Evolutionary conservation across 37 sponge, comb jelly and placozoan species (phyloP).

Genomic region (Aplysina aerophoba): DNA sequence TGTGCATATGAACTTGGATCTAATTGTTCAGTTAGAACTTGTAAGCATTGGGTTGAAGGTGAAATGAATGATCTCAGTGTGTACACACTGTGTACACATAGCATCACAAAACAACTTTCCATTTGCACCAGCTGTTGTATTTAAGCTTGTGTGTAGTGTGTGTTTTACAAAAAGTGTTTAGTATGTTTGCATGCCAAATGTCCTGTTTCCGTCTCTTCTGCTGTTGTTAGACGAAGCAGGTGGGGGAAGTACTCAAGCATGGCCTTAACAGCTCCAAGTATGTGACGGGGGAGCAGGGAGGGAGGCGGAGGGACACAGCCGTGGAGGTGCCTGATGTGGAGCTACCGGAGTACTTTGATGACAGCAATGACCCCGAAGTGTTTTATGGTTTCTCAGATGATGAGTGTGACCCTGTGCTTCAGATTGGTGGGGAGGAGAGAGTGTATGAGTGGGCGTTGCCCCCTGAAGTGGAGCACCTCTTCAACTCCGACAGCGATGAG

Average conservation of each 20-base stretch:
- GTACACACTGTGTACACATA: too few relatives aligned
- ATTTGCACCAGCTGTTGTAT: too few relatives aligned
- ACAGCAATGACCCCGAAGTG: slow-evolving; percentile 19
- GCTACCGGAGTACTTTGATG: slow-evolving; percentile 8
- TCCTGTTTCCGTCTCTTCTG: not conserved
- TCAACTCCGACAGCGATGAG: not conserved
- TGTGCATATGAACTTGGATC: too few relatives aligned
- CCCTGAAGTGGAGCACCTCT: not conserved
- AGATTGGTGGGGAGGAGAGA: not conserved
- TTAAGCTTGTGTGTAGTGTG: too few relatives aligned
- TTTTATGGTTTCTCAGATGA: slow-evolving; percentile 23
- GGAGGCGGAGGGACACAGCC: too few relatives aligned
- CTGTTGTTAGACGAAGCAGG: not conserved
- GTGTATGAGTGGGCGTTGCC: not conserved
- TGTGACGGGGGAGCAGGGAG: too few relatives aligned
- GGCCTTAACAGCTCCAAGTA: not conserved
- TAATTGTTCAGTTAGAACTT: too few relatives aligned
- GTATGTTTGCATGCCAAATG: not conserved
- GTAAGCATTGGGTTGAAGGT: too few relatives aligned
- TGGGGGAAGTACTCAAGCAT: not conserved
- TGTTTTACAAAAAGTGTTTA: not conserved
- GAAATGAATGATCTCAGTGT: too few relatives aligned
- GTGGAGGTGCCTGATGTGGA: not conserved
- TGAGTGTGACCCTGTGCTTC: slow-evolving; percentile 1
- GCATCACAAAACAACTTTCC: too few relatives aligned